phyloP scores from a whole-genome alignment of 2,888 invertebrate species.

The Teleiodes luculella region DNA sequence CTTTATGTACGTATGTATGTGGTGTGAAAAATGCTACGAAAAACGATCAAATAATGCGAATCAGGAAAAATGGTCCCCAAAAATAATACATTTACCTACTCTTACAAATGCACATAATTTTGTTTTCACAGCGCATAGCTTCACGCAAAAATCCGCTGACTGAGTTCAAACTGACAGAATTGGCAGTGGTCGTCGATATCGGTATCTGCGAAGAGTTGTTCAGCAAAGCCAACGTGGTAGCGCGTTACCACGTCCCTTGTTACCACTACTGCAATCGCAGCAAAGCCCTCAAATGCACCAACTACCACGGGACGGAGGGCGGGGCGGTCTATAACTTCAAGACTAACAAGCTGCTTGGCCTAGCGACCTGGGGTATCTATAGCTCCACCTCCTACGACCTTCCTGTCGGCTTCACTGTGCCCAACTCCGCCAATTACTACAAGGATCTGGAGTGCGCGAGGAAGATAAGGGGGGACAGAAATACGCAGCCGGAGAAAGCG shows the following conservation, averaged over 20 bases:
- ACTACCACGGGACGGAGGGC: conserved; percentile 16
- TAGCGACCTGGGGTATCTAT: conserved; percentile 18
- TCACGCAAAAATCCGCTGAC: not conserved
- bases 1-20: too few relatives aligned
- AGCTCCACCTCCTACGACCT: not conserved
- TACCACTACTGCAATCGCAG: conserved; percentile 1
- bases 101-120: not conserved
- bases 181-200: not conserved
- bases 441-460: conserved; percentile 15
- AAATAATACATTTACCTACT: too few relatives aligned
- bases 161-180: not conserved
- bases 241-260: conserved; percentile 26
- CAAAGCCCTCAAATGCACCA: not conserved
- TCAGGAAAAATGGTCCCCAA: too few relatives aligned
- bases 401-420: conserved; percentile 17
- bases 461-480: conserved; percentile 2
- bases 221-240: not conserved
- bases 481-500: not conserved
- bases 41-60: too few relatives aligned
- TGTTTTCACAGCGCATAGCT: too few relatives aligned
- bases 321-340: conserved; percentile 5
- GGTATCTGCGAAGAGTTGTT: not conserved
- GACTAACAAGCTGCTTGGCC: conserved; percentile 13
- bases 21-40: too few relatives aligned
- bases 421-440: conserved; percentile 12